Base-by-base conservation (phyloP, 2,113 vertebrate species). In the Clarias gariepinus region DNA sequence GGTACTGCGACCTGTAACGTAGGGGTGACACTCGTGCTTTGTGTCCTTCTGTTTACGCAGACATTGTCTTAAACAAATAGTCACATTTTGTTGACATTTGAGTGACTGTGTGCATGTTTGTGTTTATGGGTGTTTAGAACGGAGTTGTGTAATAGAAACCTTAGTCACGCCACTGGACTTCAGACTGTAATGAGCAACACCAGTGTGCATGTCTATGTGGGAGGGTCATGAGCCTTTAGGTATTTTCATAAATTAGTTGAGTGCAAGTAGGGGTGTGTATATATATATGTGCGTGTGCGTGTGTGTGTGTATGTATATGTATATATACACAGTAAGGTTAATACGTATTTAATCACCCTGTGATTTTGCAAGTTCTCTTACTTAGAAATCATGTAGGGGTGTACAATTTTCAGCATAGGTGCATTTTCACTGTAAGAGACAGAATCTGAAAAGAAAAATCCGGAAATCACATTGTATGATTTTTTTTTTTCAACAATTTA, bases 1-100 rank as follows among this genome's bases (percentile, higher is more conserved):
- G 98, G 98, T 99, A 95, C 64, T 57, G 12, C n/a, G 21, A 63
- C 16, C 1, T 47, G 9, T 25, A 55, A 30, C 28, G 52, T 13
- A 1, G 5, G 23, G n/a, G 9, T 76, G 73, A 52, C 4, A 52
- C 1, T 47, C 25, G 36, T 76, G 73, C 13, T 8, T 77, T 76
- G 74, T 53, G 74, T 78, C 12, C 53, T 61, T 66, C 61, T 52
- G 63, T 53, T 47, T 16, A 52, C 11, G 1, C 23, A 52, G 19
- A 47, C 36, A 5, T 47, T 47, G 80, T 63, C 21, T 73, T 73
- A 73, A 41, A 36, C 30, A 36, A 21, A 5, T 19, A 4, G 6
- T 33, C 28, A 10, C 68, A 11, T 71, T 41, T 47, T 73, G 41
- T 10, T 41, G 33, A 73, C 11, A 13, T 76, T 53, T 53, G 16